A percentile compares a stretch with the other conserved stretches of the same genome.
These are phyloP conservation scores for Lepilemur septentrionalis DNA, from an alignment of 2,797 vertebrate species.

Conservation along the genomic window DNA sequence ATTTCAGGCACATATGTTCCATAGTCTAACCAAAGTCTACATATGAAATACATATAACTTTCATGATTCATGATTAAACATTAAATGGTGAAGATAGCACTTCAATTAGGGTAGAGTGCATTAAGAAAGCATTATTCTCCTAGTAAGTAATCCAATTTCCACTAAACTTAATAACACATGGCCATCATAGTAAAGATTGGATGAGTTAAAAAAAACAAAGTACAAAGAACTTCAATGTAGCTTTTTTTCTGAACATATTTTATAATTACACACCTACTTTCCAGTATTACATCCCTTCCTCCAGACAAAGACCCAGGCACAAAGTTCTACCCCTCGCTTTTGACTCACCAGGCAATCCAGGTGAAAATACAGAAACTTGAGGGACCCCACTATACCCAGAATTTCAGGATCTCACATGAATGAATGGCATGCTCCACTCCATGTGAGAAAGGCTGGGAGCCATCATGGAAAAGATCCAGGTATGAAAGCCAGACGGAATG, in stretches of 20 bases:
- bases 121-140: neutral
- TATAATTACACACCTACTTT: neutral
- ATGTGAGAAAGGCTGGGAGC: neutral
- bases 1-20: neutral
- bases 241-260: neutral
- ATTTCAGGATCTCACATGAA: neutral
- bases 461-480: neutral
- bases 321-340: neutral
- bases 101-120: neutral
- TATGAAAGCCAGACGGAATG: neutral
- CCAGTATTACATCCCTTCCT: neutral
- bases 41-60: neutral
- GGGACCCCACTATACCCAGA: neutral
- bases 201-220: neutral
- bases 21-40: neutral
- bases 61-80: neutral
- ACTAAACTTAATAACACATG: neutral
- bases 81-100: neutral
- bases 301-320: neutral
- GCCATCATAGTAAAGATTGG: neutral
- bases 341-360: neutral
- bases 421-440: neutral
- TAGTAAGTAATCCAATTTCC: neutral
- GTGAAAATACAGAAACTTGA: neutral
- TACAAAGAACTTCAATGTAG: neutral